A percentile compares a stretch with the other conserved stretches of the same genome.
These are phyloP conservation scores for Plutella xylostella DNA, from an alignment of 2,888 invertebrate genomes.

Conservation along the genomic window DNA sequence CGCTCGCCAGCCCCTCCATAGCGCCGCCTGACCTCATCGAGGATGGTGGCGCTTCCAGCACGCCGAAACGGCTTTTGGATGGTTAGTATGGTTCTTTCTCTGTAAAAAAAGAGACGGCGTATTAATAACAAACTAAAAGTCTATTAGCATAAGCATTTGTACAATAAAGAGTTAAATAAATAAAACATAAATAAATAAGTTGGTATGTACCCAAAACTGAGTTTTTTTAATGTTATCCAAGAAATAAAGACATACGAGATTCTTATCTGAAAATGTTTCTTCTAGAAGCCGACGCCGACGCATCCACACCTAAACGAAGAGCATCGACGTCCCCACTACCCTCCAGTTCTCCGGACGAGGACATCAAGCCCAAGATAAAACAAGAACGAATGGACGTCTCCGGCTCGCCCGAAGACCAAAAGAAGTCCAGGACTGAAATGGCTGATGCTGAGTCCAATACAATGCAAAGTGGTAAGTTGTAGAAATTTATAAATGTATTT, in stretches of 20 bases:
- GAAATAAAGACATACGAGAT: too few relatives aligned
- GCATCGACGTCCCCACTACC: slow-evolving; percentile 69
- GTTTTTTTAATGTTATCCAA: too few relatives aligned
- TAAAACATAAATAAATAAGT: too few relatives aligned
- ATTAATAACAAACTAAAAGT: too few relatives aligned
- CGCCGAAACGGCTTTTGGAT: slow-evolving; percentile 77
- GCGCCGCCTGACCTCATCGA: slow-evolving; percentile 76
- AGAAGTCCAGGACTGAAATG: slow-evolving; percentile 83
- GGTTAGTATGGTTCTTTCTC: slow-evolving; percentile 46
- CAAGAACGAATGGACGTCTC: slow-evolving; percentile 77
- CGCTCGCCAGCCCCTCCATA: slow-evolving; percentile 74
- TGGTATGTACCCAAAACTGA: too few relatives aligned
- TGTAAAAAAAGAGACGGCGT: too few relatives aligned
- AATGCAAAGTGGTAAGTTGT: slow-evolving; percentile 87
- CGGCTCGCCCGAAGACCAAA: slow-evolving; percentile 74
- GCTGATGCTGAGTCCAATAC: slow-evolving; percentile 93
- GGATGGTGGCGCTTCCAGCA: slow-evolving; percentile 86
- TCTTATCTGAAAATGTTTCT: too few relatives aligned
- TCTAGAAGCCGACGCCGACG: slow-evolving; percentile 60
- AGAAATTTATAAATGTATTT: too few relatives aligned
- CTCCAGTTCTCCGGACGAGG: slow-evolving; percentile 62
- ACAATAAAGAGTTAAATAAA: too few relatives aligned
- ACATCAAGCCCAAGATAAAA: slow-evolving; percentile 71
- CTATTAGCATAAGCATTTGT: too few relatives aligned
- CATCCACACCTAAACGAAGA: slow-evolving; percentile 72